Evolutionary conservation across 2,113 vertebrate species (phyloP).

Genomic region (Odontophorus gujanensis): DNA sequence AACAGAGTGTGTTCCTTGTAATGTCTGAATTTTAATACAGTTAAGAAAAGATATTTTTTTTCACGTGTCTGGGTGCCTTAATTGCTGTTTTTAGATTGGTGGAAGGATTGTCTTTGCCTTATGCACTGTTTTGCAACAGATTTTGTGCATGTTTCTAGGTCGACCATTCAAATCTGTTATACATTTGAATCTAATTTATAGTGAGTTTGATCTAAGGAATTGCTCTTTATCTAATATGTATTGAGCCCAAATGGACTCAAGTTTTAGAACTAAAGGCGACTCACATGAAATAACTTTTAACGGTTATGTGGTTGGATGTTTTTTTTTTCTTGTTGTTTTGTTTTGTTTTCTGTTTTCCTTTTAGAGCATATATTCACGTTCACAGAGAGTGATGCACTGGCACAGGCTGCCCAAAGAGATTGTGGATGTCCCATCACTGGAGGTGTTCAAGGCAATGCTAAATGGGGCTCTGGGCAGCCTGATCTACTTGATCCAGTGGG

Average conservation of each 20-base stretch:
- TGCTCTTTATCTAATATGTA: background rate
- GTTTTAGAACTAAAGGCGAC: background rate
- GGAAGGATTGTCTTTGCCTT: background rate
- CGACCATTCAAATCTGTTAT: background rate
- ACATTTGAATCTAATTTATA: background rate
- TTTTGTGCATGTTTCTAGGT: background rate
- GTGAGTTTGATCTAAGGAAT: background rate
- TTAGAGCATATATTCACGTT: background rate
- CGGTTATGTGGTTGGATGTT: background rate
- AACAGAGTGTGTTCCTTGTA: background rate
- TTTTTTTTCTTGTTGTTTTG: background rate
- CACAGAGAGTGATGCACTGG: too few relatives aligned
- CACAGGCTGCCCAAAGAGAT: too few relatives aligned
- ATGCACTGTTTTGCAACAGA: background rate
- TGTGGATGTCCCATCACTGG: too few relatives aligned
- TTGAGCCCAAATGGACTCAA: background rate
- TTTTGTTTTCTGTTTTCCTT: background rate
- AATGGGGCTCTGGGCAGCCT: too few relatives aligned
- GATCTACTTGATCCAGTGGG: too few relatives aligned
- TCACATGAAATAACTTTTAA: background rate
- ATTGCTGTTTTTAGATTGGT: background rate
- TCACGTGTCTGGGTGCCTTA: background rate
- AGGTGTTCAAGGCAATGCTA: too few relatives aligned
- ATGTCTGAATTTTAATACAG: constrained; percentile 5
- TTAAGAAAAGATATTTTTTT: background rate